Conservation (phyloP, 2,888 invertebrate genomes). For the Trichopoda pennipes region DNA sequence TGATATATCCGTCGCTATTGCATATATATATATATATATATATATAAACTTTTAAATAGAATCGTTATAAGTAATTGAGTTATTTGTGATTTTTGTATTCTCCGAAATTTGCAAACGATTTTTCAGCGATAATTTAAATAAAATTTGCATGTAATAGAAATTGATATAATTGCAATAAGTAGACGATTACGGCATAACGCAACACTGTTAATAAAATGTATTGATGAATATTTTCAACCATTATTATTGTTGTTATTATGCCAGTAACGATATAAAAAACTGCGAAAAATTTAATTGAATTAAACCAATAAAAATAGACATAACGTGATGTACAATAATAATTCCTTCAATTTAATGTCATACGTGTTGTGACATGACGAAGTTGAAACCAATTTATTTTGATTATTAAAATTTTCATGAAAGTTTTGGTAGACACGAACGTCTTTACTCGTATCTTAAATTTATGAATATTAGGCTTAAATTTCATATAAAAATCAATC, state of each 20-base stretch:
- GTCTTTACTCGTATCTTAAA: background rate
- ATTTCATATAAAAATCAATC: conserved; percentile 49
- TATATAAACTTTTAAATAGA: no score
- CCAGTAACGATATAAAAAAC: background rate
- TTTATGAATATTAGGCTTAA: conserved; percentile 19
- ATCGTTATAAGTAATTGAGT: no score
- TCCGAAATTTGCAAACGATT: background rate
- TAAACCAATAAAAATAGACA: background rate
- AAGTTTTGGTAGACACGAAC: conserved; percentile 33
- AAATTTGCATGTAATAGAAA: background rate
- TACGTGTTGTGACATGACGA: conserved; percentile 29
- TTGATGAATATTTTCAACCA: no score
- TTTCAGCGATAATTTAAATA: background rate
- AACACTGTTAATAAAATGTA: background rate
- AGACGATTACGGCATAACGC: background rate
- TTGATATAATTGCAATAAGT: background rate
- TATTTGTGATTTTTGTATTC: no score
- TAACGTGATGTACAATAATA: background rate
- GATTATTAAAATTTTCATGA: conserved; percentile 33
- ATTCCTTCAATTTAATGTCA: conserved; percentile 20
- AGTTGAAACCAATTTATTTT: conserved; percentile 40
- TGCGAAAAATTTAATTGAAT: background rate
- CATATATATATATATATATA: no score
- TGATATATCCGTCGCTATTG: no score
- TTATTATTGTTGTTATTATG: no score